A percentile compares a stretch with the other conserved stretches of the same genome.
Evolutionary conservation across 2,113 vertebrate genomes (phyloP).

Genomic region (Tachycineta bicolor): DNA sequence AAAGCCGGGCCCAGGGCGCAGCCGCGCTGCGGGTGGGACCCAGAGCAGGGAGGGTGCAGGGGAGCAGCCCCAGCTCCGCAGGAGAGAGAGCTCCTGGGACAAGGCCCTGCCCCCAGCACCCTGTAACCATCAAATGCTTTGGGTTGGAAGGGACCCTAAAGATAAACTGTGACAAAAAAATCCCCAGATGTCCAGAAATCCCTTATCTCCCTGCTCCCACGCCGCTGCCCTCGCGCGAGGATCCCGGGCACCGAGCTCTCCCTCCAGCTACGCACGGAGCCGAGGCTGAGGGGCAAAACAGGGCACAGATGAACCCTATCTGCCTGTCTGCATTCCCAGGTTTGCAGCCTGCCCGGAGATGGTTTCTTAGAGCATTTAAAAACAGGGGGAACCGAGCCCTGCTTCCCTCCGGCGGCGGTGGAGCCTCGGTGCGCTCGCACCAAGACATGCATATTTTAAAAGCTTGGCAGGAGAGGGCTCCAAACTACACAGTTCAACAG

Average conservation of each 20-base stretch:
- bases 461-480: conserved; percentile 68
- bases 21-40: fast-evolving
- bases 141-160: background rate
- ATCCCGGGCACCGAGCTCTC: background rate
- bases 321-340: background rate
- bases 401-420: background rate
- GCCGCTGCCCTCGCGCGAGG: fast-evolving
- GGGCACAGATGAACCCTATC: fast-evolving
- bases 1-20: fast-evolving
- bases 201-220: background rate
- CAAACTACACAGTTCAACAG: conserved; percentile 54
- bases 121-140: background rate
- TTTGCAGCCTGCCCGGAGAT: background rate
- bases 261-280: fast-evolving
- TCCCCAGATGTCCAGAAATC: background rate
- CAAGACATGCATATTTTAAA: conserved; percentile 36
- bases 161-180: background rate
- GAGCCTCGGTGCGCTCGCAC: background rate
- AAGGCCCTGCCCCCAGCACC: background rate
- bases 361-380: background rate
- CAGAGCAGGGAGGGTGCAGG: background rate
- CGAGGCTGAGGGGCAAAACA: background rate
- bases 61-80: fast-evolving
- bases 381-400: background rate
- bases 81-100: background rate